Conservation (phyloP, 2,888 invertebrate genomes). For the Dasysyrphus tricinctus region DNA sequence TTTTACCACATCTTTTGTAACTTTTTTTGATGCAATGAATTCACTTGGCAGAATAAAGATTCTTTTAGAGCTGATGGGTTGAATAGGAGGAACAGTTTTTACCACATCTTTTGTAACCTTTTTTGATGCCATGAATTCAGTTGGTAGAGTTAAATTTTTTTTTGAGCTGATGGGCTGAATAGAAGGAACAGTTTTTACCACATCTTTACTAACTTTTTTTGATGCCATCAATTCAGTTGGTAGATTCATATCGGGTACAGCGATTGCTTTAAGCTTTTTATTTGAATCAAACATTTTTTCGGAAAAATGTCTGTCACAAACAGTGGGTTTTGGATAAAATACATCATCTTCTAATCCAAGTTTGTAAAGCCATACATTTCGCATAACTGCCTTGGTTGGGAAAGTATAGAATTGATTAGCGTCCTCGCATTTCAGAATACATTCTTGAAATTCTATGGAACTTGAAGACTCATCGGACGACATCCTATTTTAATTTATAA, state of each 20-base stretch:
- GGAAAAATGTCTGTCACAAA: slow-evolving; percentile 53
- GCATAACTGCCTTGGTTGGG: background rate
- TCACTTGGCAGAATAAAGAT: too few relatives aligned
- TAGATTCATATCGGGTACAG: slow-evolving; percentile 43
- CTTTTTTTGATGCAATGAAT: background rate
- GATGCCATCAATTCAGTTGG: background rate
- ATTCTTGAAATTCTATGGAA: background rate
- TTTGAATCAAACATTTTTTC: slow-evolving; percentile 11
- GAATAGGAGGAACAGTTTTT: background rate
- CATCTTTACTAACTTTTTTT: background rate
- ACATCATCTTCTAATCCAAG: slow-evolving; percentile 13
- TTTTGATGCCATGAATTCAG: too few relatives aligned
- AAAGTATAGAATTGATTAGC: background rate
- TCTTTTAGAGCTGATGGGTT: background rate
- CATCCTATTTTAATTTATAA: background rate
- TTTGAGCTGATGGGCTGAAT: background rate
- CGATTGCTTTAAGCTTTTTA: background rate
- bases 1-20: background rate
- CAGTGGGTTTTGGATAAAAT: background rate
- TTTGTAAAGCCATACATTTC: slow-evolving; percentile 28
- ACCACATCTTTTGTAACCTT: background rate
- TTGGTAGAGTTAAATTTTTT: too few relatives aligned
- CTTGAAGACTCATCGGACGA: background rate
- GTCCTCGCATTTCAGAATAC: slow-evolving; percentile 14
- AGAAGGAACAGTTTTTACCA: background rate